A percentile compares a stretch with the other conserved stretches of the same genome.
These are phyloP conservation scores for Sinocyclocheilus grahami DNA, from an alignment of 2,113 vertebrate genomes.

Conservation along the genomic window DNA sequence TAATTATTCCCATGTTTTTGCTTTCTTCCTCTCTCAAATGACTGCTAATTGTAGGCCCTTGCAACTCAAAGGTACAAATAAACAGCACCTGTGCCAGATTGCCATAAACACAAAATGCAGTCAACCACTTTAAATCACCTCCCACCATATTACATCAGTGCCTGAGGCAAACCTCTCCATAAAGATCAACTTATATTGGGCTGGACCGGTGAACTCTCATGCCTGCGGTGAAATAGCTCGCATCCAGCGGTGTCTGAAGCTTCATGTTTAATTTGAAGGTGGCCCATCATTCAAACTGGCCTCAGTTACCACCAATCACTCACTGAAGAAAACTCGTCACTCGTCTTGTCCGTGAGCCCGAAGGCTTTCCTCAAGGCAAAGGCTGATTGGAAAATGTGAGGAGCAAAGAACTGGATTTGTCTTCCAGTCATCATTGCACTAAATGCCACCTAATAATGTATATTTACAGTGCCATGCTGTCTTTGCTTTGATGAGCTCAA, in stretches of 20 bases:
- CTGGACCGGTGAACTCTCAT: neutral
- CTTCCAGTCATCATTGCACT: neutral
- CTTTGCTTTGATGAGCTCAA: conserved; percentile 6
- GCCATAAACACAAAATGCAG: conserved; percentile 59
- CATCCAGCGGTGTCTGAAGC: conserved; percentile 11
- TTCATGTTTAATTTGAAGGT: conserved; percentile 18
- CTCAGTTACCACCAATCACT: neutral
- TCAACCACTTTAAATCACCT: conserved; percentile 51
- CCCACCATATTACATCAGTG: conserved; percentile 32
- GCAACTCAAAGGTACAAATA: conserved; percentile 62
- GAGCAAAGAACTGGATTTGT: conserved; percentile 8
- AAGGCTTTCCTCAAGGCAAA: conserved; percentile 5
- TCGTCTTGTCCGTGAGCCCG: conserved; percentile 4
- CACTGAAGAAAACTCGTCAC: conserved; percentile 1
- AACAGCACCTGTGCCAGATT: conserved; percentile 50
- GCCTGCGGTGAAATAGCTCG: neutral
- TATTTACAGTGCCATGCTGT: conserved; percentile 42
- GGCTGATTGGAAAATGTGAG: conserved; percentile 26
- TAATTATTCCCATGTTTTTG: conserved; percentile 53
- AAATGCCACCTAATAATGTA: conserved; percentile 33
- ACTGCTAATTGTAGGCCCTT: conserved; percentile 63
- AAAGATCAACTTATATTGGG: neutral
- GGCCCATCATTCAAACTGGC: neutral
- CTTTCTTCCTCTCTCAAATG: conserved; percentile 73
- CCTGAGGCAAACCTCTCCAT: neutral